Evolutionary conservation across 1,140 invertebrate species (phyloP), one percentile per base, ranked within the genome.

Genomic region (Palaemon carinicauda): DNA sequence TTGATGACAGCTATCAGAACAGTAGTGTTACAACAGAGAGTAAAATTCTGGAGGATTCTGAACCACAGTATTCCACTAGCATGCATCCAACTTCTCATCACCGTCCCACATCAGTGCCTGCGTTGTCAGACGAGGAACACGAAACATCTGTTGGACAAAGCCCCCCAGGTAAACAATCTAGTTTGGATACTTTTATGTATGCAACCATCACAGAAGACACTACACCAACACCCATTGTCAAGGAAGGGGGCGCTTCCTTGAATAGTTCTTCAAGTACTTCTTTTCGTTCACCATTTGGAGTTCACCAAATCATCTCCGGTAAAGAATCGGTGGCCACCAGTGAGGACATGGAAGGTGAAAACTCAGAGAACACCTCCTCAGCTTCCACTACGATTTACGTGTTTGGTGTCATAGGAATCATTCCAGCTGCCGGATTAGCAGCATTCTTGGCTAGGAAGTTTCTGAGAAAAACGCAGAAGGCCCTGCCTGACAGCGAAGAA

Each of bases 401-500:
- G 24, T 51, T 85, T n/a, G 77, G 84, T 19, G 78, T 87, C 2
- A 74, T 87, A 14, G 84, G 77, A 19, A 53, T 87, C 65, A 80
- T 87, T 60, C 84, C 84, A 5, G 84, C 84, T 17, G 84, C 78
- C 2, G 84, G 77, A n/a, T 52, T 80, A 7, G 77, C 84, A 27
- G 60, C 52, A 15, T 87, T 87, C 54, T 50, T 87, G 4, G 84
- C 77, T 27, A 69, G 51, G 31, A 87, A 80, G 65, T 87, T 74
- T 52, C 51, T 87, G 65, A 87, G 74, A 69, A 87, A 80, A 53
- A 75, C 77, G 12, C 84, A 89, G 31, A 89, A 89, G 50, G 88
- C 88, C 12, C 71, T 89, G 52, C 88, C 88, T 0, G 88, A 89
- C 71, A 86, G 83, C n/a, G 88, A 89, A 54, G 88, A 89, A 56